phyloP scores from a whole-genome alignment of 2,797 vertebrate genomes.

The Ctenosaura bakeri region DNA sequence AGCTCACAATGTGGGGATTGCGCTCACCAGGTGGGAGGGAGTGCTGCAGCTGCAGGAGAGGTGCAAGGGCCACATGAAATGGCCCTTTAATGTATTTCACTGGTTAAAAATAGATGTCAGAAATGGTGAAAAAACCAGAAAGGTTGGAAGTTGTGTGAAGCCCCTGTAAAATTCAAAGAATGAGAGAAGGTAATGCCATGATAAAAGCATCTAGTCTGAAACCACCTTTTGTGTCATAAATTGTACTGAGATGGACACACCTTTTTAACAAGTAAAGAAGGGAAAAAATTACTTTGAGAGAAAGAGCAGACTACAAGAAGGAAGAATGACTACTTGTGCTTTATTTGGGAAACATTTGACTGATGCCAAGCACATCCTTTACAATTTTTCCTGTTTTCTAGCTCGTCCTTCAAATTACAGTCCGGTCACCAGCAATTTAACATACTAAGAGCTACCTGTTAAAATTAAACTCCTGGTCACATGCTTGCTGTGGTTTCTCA shows the following conservation, averaged over 20 bases:
- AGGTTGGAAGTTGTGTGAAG: too few relatives aligned
- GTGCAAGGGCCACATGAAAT: too few relatives aligned
- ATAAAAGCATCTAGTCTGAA: too few relatives aligned
- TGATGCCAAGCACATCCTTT: not conserved
- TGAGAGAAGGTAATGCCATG: too few relatives aligned
- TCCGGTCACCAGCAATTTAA: not conserved
- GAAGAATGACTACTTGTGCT: not conserved
- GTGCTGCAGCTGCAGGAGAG: too few relatives aligned
- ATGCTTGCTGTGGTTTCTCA: not conserved
- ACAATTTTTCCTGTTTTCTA: not conserved
- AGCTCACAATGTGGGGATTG: too few relatives aligned
- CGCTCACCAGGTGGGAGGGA: too few relatives aligned
- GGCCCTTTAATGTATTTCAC: too few relatives aligned
- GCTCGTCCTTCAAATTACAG: not conserved
- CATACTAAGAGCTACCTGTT: not conserved
- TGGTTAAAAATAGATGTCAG: too few relatives aligned
- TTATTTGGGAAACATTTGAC: not conserved
- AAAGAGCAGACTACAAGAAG: not conserved
- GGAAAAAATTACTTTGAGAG: not conserved
- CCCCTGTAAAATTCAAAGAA: too few relatives aligned
- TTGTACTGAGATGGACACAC: not conserved
- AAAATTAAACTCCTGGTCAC: not conserved
- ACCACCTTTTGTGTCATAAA: not conserved
- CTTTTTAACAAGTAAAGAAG: not conserved
- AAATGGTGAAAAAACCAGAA: too few relatives aligned